Evolutionary conservation across 2,797 vertebrate species (phyloP), one percentile per base, ranked within the genome.

Genomic region (Ceyx erithaca): DNA sequence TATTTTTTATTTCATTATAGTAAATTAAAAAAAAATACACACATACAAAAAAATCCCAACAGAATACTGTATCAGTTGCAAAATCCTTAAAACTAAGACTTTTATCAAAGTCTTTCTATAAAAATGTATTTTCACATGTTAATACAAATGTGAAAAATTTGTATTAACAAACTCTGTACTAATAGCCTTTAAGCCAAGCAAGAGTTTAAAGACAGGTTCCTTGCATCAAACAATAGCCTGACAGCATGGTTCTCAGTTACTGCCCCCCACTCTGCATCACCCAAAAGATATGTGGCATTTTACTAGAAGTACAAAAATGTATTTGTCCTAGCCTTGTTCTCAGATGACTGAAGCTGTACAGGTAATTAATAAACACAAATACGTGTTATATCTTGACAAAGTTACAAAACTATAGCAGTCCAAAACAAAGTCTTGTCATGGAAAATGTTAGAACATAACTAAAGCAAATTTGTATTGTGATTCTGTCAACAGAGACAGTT

Each of bases 391-490:
- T 40, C 14, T 51, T 51, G 49, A 49, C 49, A 28, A 51, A 51
- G 49, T 22, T 51, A 30, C 12, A 28, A 5, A 80, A 55, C 8
- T 45, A 26, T 5, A 57, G 37, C 17, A 63, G 30, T n/a, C 8
- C 25, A 48, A 43, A 88, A 18, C 6, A 55, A 80, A 52, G 9
- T 15, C 26, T 40, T 84, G 14, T 12, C 7, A 46, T 12, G 16
- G 46, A 80, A 66, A 70, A 62, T 13, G 17, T 12, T 25, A 87
- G 35, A 67, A 90, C 80, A 26, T 19, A 73, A 19, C 14, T 37
- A 10, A 30, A 43, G 37, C 6, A 68, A 75, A 21, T 19, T 52
- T 2, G 0, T 14, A 14, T 2, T 52, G 33, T 18, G 26, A 51
- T 77, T 30, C 28, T 80, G 31, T 20, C 17, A 48, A 30, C 21